A percentile compares a stretch with the other conserved stretches of the same genome.
Evolutionary conservation across 1,140 invertebrate genomes (phyloP).

Genomic region (Rhopalosiphum maidis): DNA sequence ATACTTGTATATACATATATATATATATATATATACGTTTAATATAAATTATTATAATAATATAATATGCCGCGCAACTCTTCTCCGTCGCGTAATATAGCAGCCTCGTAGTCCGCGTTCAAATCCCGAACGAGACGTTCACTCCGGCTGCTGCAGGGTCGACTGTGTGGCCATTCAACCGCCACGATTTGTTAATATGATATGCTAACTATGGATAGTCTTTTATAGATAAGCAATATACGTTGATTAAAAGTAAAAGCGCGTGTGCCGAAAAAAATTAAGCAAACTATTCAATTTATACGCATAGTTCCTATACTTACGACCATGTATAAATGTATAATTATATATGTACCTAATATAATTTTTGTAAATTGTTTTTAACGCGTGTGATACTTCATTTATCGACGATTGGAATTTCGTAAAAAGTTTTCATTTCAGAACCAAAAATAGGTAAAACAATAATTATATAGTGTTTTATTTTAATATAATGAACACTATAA

Average conservation of each 20-base stretch:
- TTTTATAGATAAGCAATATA: neutral
- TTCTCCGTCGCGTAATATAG: neutral
- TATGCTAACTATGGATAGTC: neutral
- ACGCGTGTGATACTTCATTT: neutral
- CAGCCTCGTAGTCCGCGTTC: slow-evolving; percentile 2
- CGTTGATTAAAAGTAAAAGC: neutral
- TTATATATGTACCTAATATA: neutral
- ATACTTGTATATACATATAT: neutral
- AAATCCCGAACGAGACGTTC: slow-evolving; percentile 27
- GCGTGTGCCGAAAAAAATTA: neutral
- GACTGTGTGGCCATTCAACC: neutral
- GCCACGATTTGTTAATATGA: neutral
- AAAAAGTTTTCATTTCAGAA: neutral
- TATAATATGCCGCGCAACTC: slow-evolving; percentile 1
- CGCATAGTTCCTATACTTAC: neutral
- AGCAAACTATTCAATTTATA: neutral
- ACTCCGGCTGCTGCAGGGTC: neutral
- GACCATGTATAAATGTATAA: neutral
- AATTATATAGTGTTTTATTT: neutral
- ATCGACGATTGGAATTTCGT: neutral
- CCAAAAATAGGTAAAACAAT: neutral
- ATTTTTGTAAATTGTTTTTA: neutral
- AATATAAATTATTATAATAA: neutral
- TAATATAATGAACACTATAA: neutral
- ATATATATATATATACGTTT: neutral